These are phyloP conservation scores for Nemotelus pantherinus DNA, from an alignment of 2,888 invertebrate species.

Conservation along the genomic window DNA sequence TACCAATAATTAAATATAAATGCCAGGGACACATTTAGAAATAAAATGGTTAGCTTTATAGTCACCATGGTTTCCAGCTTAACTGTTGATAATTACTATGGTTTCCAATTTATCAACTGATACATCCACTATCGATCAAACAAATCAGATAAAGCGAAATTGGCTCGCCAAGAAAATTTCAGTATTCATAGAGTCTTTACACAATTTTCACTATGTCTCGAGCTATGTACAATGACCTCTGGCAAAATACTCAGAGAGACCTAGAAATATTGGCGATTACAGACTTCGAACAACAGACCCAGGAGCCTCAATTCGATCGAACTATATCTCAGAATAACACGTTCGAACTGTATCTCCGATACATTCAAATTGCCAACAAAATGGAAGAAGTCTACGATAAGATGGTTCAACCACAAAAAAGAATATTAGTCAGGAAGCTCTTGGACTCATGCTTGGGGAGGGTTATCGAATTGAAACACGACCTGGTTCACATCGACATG, in stretches of 20 bases:
- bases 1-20: too few species aligned
- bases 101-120: too few species aligned
- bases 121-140: slow-evolving; percentile 2
- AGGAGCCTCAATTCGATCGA: slow-evolving; percentile 69
- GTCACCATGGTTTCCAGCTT: too few species aligned
- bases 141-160: background rate
- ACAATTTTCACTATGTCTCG: slow-evolving; percentile 72
- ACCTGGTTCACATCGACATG: slow-evolving; percentile 85
- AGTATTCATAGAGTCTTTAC: background rate
- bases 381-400: slow-evolving; percentile 88
- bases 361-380: slow-evolving; percentile 78
- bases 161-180: background rate
- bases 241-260: slow-evolving; percentile 70
- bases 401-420: slow-evolving; percentile 91
- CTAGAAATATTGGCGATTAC: slow-evolving; percentile 62
- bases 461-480: slow-evolving; percentile 86
- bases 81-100: too few species aligned
- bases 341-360: slow-evolving; percentile 81
- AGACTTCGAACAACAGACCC: slow-evolving; percentile 71
- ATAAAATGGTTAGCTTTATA: too few species aligned
- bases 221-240: slow-evolving; percentile 75
- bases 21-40: too few species aligned
- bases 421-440: slow-evolving; percentile 76
- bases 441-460: slow-evolving; percentile 83
- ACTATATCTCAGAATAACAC: slow-evolving; percentile 70